Percentiles rank a stretch among this genome's conserved stretches.
phyloP scores from a whole-genome alignment of 2,113 vertebrate species.

The Phyllostomus hastatus region DNA sequence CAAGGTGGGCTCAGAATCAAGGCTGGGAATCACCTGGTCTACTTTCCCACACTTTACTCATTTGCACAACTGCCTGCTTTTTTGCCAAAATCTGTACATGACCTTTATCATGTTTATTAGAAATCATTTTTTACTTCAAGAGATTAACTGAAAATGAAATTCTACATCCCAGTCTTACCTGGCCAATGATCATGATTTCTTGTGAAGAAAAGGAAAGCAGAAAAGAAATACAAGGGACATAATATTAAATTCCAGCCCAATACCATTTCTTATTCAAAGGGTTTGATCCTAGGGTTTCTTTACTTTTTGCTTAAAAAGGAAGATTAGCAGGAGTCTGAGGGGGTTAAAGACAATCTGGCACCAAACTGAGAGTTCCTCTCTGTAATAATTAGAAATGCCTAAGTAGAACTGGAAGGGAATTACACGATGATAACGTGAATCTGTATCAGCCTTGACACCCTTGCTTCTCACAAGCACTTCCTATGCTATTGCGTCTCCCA shows the following conservation, averaged over 20 bases:
- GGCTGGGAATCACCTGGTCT: not conserved
- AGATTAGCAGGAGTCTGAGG: not conserved
- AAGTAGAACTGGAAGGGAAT: not conserved
- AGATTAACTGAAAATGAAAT: not conserved
- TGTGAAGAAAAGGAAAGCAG: not conserved
- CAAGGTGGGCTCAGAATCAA: not conserved
- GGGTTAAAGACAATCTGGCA: not conserved
- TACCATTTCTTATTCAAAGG: not conserved
- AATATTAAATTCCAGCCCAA: not conserved
- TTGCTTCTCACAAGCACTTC: not conserved
- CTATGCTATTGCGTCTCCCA: not conserved
- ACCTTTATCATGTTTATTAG: not conserved
- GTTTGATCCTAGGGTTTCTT: not conserved
- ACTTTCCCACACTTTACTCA: not conserved
- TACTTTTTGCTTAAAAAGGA: not conserved
- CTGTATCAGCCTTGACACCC: not conserved
- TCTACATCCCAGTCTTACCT: not conserved
- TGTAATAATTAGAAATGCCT: not conserved
- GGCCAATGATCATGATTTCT: not conserved
- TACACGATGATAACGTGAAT: not conserved
- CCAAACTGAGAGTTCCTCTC: not conserved
- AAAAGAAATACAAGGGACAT: not conserved
- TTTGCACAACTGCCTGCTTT: not conserved
- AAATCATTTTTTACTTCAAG: conserved; percentile 19
- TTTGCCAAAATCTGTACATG: not conserved